Evolutionary conservation across 2,113 vertebrate genomes (phyloP).

Genomic region (Carlito syrichta): DNA sequence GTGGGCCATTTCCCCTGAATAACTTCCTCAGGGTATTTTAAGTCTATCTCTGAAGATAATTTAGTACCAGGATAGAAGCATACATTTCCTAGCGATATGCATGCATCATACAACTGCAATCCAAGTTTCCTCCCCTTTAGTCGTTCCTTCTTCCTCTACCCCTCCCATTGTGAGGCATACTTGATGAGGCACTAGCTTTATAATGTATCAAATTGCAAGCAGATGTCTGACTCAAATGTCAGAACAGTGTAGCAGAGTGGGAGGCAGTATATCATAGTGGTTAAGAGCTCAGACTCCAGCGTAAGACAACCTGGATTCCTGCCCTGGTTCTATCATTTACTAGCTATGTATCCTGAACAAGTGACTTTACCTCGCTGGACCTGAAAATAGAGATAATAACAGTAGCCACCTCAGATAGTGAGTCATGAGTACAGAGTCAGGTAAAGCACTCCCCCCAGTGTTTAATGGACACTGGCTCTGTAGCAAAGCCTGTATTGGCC

Average conservation of each 20-base stretch:
- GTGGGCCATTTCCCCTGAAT: background rate
- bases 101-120: background rate
- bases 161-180: background rate
- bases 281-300: background rate
- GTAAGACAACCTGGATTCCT: background rate
- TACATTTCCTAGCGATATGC: background rate
- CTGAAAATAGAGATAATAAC: background rate
- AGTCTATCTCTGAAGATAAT: background rate
- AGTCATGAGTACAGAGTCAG: background rate
- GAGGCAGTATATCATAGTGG: background rate
- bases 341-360: background rate
- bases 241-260: background rate
- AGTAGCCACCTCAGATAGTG: background rate
- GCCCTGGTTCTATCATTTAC: background rate
- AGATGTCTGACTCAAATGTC: conserved; percentile 60
- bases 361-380: background rate
- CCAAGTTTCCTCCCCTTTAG: background rate
- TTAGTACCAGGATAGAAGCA: background rate
- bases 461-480: background rate
- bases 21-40: background rate
- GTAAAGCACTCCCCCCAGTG: background rate
- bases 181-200: conserved; percentile 48
- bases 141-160: background rate
- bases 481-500: background rate
- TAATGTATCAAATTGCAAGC: conserved; percentile 40